Evolutionary conservation across 2,888 invertebrate species (phyloP).

Genomic region (Cordilura impudica): DNA sequence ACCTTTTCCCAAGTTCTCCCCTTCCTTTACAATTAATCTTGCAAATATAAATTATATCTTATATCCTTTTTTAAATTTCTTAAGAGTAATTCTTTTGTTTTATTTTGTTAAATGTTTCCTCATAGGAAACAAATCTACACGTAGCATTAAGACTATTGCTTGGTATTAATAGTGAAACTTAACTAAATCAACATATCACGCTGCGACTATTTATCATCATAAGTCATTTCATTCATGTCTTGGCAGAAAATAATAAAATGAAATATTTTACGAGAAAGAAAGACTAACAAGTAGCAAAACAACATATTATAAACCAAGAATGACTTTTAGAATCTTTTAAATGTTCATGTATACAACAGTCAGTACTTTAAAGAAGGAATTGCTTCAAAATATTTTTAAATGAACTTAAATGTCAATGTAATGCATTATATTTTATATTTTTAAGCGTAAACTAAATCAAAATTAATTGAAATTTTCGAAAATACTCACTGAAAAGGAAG

Average conservation of each 20-base stretch:
- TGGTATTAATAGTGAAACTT: conserved; percentile 50
- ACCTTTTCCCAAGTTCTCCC: too few species aligned
- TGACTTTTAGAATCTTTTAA: conserved; percentile 51
- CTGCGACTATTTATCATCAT: conserved; percentile 77
- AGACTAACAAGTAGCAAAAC: neutral
- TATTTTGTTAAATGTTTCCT: conserved; percentile 15
- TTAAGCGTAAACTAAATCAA: too few species aligned
- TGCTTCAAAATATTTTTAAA: too few species aligned
- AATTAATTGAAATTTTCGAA: too few species aligned
- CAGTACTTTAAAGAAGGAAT: neutral
- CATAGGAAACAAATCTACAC: conserved; percentile 23
- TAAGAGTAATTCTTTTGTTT: neutral
- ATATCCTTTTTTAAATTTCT: neutral
- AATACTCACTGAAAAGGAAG: too few species aligned
- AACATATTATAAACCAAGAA: neutral
- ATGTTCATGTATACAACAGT: neutral
- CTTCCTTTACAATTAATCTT: too few species aligned
- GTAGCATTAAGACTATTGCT: conserved; percentile 6
- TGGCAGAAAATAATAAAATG: conserved; percentile 27
- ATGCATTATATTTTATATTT: too few species aligned
- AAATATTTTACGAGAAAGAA: conserved; percentile 37
- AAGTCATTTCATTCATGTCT: conserved; percentile 71
- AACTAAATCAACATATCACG: conserved; percentile 68
- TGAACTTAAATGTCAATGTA: too few species aligned
- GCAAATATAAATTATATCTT: neutral